These are phyloP conservation scores for Sorex maritimensis DNA, from an alignment of 2,797 vertebrate species.

Conservation along the genomic window DNA sequence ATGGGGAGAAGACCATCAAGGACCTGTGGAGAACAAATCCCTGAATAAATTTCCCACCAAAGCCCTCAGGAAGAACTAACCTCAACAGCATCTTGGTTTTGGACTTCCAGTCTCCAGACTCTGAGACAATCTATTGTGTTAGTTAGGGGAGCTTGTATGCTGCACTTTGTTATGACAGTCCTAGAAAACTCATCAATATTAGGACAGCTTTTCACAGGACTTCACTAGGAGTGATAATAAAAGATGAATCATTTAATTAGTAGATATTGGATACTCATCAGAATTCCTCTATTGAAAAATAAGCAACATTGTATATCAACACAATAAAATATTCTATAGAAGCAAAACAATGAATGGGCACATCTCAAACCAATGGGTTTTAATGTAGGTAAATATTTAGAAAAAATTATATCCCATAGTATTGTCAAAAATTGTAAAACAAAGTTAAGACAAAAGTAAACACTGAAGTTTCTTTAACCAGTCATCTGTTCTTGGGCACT, in stretches of 20 bases:
- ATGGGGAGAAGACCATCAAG: too few relatives aligned
- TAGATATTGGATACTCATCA: background rate
- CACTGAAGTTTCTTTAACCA: too few relatives aligned
- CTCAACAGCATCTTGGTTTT: too few relatives aligned
- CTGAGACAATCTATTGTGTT: too few relatives aligned
- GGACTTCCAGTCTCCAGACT: too few relatives aligned
- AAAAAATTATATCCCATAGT: background rate
- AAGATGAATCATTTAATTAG: background rate
- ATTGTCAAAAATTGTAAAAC: conserved; percentile 25
- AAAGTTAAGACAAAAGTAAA: background rate
- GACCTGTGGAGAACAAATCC: too few relatives aligned
- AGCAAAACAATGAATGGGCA: background rate
- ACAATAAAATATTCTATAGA: background rate
- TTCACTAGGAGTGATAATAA: background rate
- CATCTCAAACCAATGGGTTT: background rate
- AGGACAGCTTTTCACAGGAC: background rate
- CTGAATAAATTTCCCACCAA: too few relatives aligned
- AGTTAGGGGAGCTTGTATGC: background rate
- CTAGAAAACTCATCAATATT: background rate
- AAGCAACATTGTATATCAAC: background rate
- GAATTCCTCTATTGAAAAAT: background rate
- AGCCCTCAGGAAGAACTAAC: too few relatives aligned
- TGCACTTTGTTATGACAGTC: background rate
- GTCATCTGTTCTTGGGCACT: too few relatives aligned
- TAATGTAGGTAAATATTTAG: background rate